Evolutionary conservation across 2,797 vertebrate genomes (phyloP).

Genomic region (Rousettus madagascariensis): DNA sequence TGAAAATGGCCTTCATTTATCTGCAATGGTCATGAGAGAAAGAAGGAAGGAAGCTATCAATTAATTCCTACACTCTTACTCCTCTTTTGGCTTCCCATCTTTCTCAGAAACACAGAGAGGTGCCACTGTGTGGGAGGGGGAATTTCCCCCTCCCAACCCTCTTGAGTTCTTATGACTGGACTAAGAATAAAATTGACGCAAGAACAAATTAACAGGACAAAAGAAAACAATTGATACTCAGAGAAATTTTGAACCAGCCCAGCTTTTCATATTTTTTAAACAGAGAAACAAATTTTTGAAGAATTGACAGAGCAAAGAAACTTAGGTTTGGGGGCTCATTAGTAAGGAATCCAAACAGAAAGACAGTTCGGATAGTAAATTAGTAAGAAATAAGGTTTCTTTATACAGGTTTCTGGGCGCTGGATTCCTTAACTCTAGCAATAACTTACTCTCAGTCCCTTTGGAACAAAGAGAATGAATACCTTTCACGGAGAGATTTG

Average conservation of each 20-base stretch:
- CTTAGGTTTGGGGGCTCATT: not conserved
- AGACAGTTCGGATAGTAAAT: not conserved
- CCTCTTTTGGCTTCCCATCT: not conserved
- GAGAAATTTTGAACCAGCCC: not conserved
- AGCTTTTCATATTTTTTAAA: not conserved
- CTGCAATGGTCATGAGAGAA: not conserved
- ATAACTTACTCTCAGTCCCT: not conserved
- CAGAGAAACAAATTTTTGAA: not conserved
- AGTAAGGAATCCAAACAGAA: not conserved
- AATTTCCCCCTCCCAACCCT: not conserved
- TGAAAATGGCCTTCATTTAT: slow-evolving; percentile 3
- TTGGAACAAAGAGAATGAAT: not conserved
- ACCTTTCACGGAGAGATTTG: not conserved
- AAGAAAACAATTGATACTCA: not conserved
- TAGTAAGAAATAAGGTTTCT: not conserved
- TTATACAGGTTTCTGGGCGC: not conserved
- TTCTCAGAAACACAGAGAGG: not conserved
- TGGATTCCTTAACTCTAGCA: not conserved
- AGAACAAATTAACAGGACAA: not conserved
- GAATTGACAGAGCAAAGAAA: not conserved
- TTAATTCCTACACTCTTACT: not conserved
- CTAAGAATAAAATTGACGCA: not conserved
- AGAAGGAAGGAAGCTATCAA: not conserved
- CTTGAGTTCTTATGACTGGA: not conserved
- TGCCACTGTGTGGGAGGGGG: not conserved